phyloP scores from a whole-genome alignment of 53 echinoderm and acorn worm genomes.

The Echinometra lucunter region DNA sequence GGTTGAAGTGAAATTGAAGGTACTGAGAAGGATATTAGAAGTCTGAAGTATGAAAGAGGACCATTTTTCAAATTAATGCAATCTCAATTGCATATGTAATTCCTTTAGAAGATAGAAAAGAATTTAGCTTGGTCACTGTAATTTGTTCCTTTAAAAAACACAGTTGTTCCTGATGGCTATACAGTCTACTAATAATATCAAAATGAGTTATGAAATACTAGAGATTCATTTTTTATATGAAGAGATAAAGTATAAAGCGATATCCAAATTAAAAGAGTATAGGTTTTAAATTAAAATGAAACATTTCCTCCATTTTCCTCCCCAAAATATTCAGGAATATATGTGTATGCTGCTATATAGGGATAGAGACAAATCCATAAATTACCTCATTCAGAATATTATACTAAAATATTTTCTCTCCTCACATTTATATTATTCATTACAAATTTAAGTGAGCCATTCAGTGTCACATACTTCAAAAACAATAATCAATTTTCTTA shows the following conservation, averaged over 20 bases:
- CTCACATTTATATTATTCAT: neutral
- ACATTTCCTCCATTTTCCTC: neutral
- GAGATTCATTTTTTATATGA: neutral
- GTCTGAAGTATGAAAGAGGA: neutral
- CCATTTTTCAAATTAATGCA: neutral
- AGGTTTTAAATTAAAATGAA: neutral
- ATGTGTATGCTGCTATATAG: neutral
- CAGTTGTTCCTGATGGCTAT: slow-evolving; percentile 6
- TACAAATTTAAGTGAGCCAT: neutral
- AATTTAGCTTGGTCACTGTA: neutral
- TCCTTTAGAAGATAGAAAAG: neutral
- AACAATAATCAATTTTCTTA: neutral
- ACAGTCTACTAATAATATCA: neutral
- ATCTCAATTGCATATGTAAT: neutral
- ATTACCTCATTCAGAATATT: neutral
- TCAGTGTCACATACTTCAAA: neutral
- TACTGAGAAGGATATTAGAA: neutral
- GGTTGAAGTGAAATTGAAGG: neutral
- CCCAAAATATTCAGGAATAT: neutral
- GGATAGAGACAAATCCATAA: neutral
- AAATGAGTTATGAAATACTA: neutral
- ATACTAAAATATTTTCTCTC: neutral
- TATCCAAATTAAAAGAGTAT: neutral
- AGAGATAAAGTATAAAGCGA: neutral
- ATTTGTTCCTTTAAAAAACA: neutral